Conservation (phyloP, 30 jellyfish, hydroid and myxozoan genomes). For the Hydractinia symbiolongicarpus region DNA sequence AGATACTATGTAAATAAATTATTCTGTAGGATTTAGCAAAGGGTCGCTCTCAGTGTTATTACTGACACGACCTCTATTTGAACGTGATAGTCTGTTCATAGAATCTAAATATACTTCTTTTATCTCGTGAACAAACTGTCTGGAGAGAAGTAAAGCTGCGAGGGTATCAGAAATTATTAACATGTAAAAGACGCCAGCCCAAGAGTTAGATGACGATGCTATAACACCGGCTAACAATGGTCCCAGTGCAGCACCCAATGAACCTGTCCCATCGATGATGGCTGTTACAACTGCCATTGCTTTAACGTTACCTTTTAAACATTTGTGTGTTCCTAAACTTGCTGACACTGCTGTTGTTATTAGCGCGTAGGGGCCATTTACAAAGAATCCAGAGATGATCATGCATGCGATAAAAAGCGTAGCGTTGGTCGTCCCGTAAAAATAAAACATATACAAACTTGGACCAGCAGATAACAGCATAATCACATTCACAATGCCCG, state of each 20-base stretch:
- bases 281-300: conserved; percentile 97
- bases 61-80: too few species aligned
- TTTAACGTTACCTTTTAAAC: conserved; percentile 79
- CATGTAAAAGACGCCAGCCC: conserved; percentile 65
- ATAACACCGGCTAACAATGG: conserved; percentile 77
- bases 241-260: conserved; percentile 91
- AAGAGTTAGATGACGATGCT: conserved; percentile 30
- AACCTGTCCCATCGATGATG: conserved; percentile 89
- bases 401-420: conserved; percentile 21
- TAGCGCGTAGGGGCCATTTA: conserved; percentile 92
- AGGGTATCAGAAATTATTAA: conserved; percentile 56
- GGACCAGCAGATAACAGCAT: conserved; percentile 85
- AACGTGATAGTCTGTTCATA: too few species aligned
- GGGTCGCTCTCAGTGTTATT: too few species aligned
- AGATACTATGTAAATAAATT: too few species aligned
- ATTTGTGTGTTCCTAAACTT: conserved; percentile 83
- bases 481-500: conserved; percentile 61
- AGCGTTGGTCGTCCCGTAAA: conserved; percentile 9
- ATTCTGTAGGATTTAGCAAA: too few species aligned
- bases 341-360: conserved; percentile 97
- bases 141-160: conserved; percentile 48
- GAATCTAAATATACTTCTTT: neutral
- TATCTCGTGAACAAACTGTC: conserved; percentile 20
- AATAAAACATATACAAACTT: conserved; percentile 30
- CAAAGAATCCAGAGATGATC: conserved; percentile 74